Percentiles rank a stretch among this genome's conserved stretches.
Conservation (phyloP, 2,797 vertebrate species). For the Halcyon smyrnensis region DNA sequence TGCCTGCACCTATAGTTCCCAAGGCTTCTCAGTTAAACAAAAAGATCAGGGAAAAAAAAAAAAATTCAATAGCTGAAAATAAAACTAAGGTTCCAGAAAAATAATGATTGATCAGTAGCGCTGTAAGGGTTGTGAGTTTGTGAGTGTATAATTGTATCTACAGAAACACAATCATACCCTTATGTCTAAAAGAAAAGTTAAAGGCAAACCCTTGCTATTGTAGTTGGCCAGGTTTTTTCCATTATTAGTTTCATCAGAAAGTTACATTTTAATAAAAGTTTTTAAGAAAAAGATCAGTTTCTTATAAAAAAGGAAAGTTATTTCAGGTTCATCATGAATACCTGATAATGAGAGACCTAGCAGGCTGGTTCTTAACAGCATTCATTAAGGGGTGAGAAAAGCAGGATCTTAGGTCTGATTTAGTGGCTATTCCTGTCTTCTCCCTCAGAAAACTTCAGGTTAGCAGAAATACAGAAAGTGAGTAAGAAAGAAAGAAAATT, state of each 20-base stretch:
- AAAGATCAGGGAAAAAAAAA: not conserved
- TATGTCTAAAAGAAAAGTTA: not conserved
- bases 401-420: not conserved
- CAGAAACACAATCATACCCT: rapidly evolving
- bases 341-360: slow-evolving; percentile 23
- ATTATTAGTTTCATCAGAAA: not conserved
- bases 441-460: not conserved
- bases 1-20: not conserved
- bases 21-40: not conserved
- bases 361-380: not conserved
- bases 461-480: not conserved
- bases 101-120: not conserved
- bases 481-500: not conserved
- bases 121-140: not conserved
- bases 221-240: not conserved
- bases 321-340: slow-evolving; percentile 9
- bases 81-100: not conserved
- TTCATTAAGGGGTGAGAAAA: slow-evolving; percentile 17
- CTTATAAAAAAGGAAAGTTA: not conserved
- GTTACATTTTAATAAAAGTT: slow-evolving; percentile 16
- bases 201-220: not conserved
- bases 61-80: not conserved
- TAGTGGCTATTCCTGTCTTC: not conserved
- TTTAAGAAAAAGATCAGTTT: slow-evolving; percentile 41
- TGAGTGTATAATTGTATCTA: too few species aligned